A percentile compares a stretch with the other conserved stretches of the same genome.
These are phyloP conservation scores for Saccostrea glomerata DNA, from an alignment of 1,140 invertebrate species.

Conservation along the genomic window DNA sequence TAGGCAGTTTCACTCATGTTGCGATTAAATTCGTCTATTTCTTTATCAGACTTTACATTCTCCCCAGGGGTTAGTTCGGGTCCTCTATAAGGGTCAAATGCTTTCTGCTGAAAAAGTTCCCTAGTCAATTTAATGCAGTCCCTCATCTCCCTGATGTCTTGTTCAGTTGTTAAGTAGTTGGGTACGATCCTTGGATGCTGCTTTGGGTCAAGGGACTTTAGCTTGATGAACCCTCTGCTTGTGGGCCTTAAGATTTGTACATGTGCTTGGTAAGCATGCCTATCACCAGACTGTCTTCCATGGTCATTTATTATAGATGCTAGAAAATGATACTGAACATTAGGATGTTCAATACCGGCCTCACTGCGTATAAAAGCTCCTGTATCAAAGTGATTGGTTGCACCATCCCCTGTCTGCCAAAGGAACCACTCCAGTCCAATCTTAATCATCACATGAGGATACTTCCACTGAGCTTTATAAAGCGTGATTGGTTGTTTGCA, in stretches of 20 bases:
- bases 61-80: constrained; percentile 78
- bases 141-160: constrained; percentile 74
- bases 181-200: constrained; percentile 92
- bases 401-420: constrained; percentile 76
- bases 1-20: constrained; percentile 79
- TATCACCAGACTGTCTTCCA: constrained; percentile 76
- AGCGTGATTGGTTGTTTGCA: constrained; percentile 80
- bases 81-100: constrained; percentile 79
- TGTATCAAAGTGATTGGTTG: constrained; percentile 80
- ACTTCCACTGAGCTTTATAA: constrained; percentile 81
- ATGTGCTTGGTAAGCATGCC: constrained; percentile 79
- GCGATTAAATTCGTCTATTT: constrained; percentile 75
- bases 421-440: constrained; percentile 81
- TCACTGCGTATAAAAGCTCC: constrained; percentile 79
- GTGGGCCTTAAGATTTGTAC: constrained; percentile 78
- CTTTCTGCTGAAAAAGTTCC: constrained; percentile 80
- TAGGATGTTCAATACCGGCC: constrained; percentile 77
- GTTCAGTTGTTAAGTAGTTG: constrained; percentile 75
- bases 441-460: constrained; percentile 80
- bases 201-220: constrained; percentile 85
- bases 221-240: constrained; percentile 73
- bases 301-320: constrained; percentile 81
- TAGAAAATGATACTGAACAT: constrained; percentile 81
- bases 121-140: constrained; percentile 70
- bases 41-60: constrained; percentile 64